A percentile compares a stretch with the other conserved stretches of the same genome.
Conservation (phyloP, 2,113 vertebrate genomes). For the Macaca mulatta region DNA sequence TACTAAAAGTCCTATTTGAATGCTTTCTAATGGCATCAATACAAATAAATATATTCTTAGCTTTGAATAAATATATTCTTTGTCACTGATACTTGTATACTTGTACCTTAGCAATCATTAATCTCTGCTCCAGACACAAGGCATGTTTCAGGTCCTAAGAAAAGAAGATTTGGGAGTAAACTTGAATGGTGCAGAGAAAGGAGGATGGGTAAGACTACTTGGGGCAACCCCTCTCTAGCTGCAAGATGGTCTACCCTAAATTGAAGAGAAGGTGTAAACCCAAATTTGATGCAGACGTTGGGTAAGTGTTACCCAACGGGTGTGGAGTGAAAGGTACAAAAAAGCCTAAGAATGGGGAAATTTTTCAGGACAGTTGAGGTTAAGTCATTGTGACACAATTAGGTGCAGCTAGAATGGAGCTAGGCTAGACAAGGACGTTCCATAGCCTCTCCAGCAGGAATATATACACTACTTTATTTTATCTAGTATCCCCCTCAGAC, state of each 20-base stretch:
- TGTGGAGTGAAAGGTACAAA: not conserved
- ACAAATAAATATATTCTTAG: not conserved
- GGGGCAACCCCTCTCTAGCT: not conserved
- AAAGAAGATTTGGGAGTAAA: not conserved
- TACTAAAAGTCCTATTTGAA: not conserved
- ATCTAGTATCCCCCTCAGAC: not conserved
- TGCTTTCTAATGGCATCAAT: not conserved
- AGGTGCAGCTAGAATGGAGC: not conserved
- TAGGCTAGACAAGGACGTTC: not conserved
- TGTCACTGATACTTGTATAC: not conserved
- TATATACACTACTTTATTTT: not conserved
- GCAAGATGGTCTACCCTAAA: not conserved
- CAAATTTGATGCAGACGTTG: not conserved
- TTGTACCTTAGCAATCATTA: not conserved
- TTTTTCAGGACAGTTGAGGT: not conserved
- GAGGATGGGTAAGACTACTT: not conserved
- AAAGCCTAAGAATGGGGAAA: not conserved
- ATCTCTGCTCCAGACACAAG: not conserved
- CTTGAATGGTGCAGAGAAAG: not conserved
- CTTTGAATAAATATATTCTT: not conserved
- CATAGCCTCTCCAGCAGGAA: not conserved
- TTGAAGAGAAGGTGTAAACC: not conserved
- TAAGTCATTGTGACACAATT: not conserved
- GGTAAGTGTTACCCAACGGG: not conserved
- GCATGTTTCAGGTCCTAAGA: not conserved